Evolutionary conservation across 2,888 invertebrate species (phyloP), one percentile per base, ranked within the genome.

Genomic region (Zaprionus bogoriensis): DNA sequence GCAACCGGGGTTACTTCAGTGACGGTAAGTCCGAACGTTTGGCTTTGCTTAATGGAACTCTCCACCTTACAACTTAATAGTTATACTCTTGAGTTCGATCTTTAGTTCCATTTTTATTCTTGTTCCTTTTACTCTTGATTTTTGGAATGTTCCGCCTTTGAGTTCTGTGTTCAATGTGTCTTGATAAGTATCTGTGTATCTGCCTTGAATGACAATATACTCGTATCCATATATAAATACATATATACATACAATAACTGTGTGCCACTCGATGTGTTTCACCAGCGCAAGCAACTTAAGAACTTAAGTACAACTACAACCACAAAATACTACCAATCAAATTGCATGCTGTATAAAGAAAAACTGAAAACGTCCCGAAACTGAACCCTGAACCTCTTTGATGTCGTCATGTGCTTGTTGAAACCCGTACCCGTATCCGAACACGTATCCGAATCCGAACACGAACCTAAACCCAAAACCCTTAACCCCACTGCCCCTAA

Each of bases 1-100:
- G 92, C 80, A 91, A 92, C 89, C 82, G 91, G 85, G 89, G 89
- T 67, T 91, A 93, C 73, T 96, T 96, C 89, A 92, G 93, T 87
- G 96, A 96, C 92, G 96, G 96, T 96, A 92, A 93, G 93, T 92
- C 66, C 10, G 32, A 12, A 50, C 67, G 70, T 77, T 81, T 81
- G 87, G n/a, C n/a, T n/a, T n/a, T n/a, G n/a, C n/a, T n/a, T n/a
- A n/a, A 57, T 74, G 32, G 23, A 48, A 42, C 47, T 65, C 36
- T 44, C 27, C 19, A 25, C 44, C 54, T 66, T 47, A 23, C 41
- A 2, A 12, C 9, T 57, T 42, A 42, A 38, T 42, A 42, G 30
- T 62, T 46, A 23, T 5, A 23, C 12, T 59, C 36, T 41, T 45
- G 30, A 10, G 47, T 59, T 57, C 41, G 6, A 38, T 71, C 48